These are phyloP conservation scores for Papilio dardanus DNA, from an alignment of 1,140 invertebrate genomes.

Conservation along the genomic window DNA sequence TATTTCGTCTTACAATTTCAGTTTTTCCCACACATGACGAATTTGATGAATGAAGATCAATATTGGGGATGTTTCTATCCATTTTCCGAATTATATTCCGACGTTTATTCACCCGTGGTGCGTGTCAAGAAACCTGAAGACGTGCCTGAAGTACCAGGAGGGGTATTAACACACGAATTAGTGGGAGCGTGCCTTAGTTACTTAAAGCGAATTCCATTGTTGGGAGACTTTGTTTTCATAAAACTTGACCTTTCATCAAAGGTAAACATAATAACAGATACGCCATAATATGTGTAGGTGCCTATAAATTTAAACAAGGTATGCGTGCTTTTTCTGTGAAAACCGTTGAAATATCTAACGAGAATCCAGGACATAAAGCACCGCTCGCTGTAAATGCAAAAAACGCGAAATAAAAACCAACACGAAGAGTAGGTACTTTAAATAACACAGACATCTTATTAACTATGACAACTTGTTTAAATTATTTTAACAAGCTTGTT, in stretches of 20 bases:
- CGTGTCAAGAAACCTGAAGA: slow-evolving; percentile 55
- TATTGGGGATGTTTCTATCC: slow-evolving; percentile 75
- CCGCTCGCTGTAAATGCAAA: neutral
- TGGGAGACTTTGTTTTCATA: slow-evolving; percentile 69
- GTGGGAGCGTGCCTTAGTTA: slow-evolving; percentile 69
- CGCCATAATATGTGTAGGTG: neutral
- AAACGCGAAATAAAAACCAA: neutral
- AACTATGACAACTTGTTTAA: neutral
- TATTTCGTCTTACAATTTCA: slow-evolving; percentile 48
- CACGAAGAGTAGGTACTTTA: neutral
- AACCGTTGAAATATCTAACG: neutral
- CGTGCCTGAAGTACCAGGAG: slow-evolving; percentile 51
- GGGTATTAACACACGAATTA: slow-evolving; percentile 64
- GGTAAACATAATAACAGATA: slow-evolving; percentile 47
- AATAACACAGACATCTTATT: neutral
- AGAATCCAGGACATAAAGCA: neutral
- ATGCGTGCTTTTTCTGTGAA: neutral
- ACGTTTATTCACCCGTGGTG: slow-evolving; percentile 65
- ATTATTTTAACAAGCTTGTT: slow-evolving; percentile 8
- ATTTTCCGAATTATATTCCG: slow-evolving; percentile 68
- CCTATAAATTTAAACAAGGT: no score
- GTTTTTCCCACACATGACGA: slow-evolving; percentile 63
- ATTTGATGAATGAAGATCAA: slow-evolving; percentile 68
- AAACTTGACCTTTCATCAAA: slow-evolving; percentile 70
- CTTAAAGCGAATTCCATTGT: slow-evolving; percentile 66